Conservation (phyloP, 2,113 vertebrate species). For the Eupsittula cactorum region DNA sequence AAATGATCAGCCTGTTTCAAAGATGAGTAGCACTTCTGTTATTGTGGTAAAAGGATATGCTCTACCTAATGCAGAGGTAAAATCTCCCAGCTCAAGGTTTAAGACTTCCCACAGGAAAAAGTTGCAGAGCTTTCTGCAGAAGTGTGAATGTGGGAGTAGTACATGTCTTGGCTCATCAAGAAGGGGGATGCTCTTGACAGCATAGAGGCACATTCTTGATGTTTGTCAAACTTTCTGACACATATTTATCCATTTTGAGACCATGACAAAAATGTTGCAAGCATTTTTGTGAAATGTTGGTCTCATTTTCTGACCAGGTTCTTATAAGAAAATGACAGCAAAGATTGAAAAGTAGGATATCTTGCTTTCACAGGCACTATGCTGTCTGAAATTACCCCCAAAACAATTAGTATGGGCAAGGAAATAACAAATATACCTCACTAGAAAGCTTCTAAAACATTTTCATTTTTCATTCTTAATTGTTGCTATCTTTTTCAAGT, state of each 20-base stretch:
- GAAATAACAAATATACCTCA: not conserved
- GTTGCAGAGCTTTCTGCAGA: conserved; percentile 22
- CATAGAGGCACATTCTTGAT: conserved; percentile 25
- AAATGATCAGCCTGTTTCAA: conserved; percentile 52
- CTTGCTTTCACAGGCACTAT: not conserved
- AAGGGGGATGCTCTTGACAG: conserved; percentile 58
- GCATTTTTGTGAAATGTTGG: conserved; percentile 36
- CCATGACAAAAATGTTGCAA: conserved; percentile 30
- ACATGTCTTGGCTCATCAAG: conserved; percentile 57
- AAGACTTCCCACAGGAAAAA: not conserved
- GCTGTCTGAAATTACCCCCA: not conserved
- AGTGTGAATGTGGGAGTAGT: conserved; percentile 40
- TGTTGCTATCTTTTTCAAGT: not conserved
- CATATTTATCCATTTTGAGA: conserved; percentile 57
- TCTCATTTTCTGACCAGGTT: conserved; percentile 45
- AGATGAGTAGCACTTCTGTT: conserved; percentile 55
- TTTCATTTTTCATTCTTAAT: not conserved
- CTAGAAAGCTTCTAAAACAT: not conserved
- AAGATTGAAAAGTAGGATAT: conserved; percentile 7
- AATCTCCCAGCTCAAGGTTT: conserved; percentile 1
- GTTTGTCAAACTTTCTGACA: conserved; percentile 61
- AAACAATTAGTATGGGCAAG: not conserved
- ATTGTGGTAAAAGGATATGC: conserved; percentile 17
- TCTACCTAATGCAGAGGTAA: not conserved
- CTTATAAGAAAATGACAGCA: conserved; percentile 14